Evolutionary conservation across 2,797 vertebrate genomes (phyloP), one percentile per base, ranked within the genome.

Genomic region (Peromyscus eremicus): DNA sequence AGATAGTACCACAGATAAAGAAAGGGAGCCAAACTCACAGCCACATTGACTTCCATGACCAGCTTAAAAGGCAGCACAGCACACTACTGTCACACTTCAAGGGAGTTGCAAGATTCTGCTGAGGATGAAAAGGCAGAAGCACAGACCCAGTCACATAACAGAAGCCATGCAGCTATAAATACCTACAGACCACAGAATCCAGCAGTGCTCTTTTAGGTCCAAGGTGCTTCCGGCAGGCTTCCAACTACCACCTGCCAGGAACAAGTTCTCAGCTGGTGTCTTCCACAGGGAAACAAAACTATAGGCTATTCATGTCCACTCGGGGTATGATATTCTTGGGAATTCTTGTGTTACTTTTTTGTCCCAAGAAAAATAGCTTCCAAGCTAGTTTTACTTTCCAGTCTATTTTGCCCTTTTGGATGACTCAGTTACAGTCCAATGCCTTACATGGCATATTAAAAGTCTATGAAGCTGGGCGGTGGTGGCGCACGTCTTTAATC

Each of bases 311-410:
- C 23, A 1, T 97, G 91, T 97, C 79, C 88, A 0, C 89, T 95
- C 52, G 62, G 29, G 43, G 14, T 2, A 71, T 64, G 5, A 95
- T 46, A 27, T 87, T 97, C 62, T 81, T 0, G 0, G 46, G 71
- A 37, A 64, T 86, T 89, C 40, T 80, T 57, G 70, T 60, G 34
- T 27, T 94, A 82, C 87, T 83, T 60, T 89, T 75, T 43, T 88
- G 29, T 88, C 66, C 82, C 46, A 85, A 46, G 76, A 85, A 96
- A 97, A 95, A 94, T 5, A 87, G 3, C 46, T 32, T 97, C 96
- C 96, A 97, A 97, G 73, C 25, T 95, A 97, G 86, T 70, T 90
- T 83, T 9, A 0, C 11, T 95, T 96, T 97, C 81, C 75, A 80
- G 83, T 91, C 55, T 83, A 2, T 27, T 0, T 66, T 71, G 49